Evolutionary conservation across 1,140 invertebrate genomes (phyloP), one percentile per base, ranked within the genome.

Genomic region (Trinorchestia longiramus): DNA sequence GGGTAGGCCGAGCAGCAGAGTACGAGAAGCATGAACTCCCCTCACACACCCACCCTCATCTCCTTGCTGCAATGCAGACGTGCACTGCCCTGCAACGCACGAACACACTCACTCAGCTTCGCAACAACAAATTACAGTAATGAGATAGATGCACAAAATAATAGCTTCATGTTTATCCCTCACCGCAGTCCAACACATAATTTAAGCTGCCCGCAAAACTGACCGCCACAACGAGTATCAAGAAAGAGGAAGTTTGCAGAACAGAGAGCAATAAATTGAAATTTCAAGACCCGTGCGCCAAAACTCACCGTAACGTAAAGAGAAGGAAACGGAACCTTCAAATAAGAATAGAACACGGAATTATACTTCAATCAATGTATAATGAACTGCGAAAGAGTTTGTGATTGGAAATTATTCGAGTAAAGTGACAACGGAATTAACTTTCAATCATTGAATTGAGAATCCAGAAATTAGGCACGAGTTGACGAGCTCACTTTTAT

Each of bases 11-110:
- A 91, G 43, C 41, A 41, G 43, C 28, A 41, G 88, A 19, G 88
- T 91, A 11, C 19, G 88, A 91, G 88, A 28, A 41, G 88, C 41
- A 91, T 17, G 40, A 91, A 36, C 15, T 11, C 41, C 87, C 88
- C 43, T 44, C 43, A 91, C 28, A 91, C 36, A 41, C 28, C 0
- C 87, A n/a, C 62, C 88, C 88, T 77, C 62, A 77, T 91, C 88
- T 91, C 88, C 41, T 91, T 42, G 88, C 88, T 91, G 88, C 88
- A 91, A 19, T 91, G 88, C 88, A 43, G 88, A 91, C 41, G 11
- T n/a, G n/a, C 88, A 17, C 88, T 4, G 88, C 4, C 41, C 88
- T 0, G 88, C 88, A 91, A 43, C 43, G 88, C 0, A 91, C 41
- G 88, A 43, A 91, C 88, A 42, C 88, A 43, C 88, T 8, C 88